Conservation (phyloP, 35 echinoderm and acorn worm species). For the Diadema setosum region DNA sequence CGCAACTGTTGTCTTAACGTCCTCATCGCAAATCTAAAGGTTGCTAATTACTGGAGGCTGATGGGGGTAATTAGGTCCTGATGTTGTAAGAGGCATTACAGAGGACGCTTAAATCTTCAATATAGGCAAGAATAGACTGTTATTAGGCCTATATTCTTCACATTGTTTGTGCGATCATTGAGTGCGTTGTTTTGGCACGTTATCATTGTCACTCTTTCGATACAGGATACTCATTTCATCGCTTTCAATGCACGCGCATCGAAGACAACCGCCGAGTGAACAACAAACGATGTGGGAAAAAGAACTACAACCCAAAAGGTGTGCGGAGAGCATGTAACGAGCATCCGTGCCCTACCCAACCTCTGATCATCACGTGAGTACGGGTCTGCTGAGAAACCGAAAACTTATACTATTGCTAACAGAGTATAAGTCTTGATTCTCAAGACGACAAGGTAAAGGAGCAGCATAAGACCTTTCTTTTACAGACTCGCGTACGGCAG, state of each 20-base stretch:
- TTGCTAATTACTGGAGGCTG: no score
- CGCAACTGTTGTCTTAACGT: no score
- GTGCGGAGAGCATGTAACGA: conserved; percentile 10
- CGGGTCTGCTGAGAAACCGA: background rate
- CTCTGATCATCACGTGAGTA: background rate
- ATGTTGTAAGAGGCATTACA: no score
- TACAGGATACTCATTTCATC: conserved; percentile 37
- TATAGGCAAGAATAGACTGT: no score
- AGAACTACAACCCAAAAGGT: conserved; percentile 31
- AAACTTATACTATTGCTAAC: background rate
- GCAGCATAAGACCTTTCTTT: background rate
- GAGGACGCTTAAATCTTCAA: no score
- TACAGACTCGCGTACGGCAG: background rate
- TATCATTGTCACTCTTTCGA: no score
- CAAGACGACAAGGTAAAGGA: background rate
- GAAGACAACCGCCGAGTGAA: background rate
- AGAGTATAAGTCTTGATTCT: background rate
- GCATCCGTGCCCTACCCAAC: conserved; percentile 9
- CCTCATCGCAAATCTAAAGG: no score
- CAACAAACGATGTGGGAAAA: conserved; percentile 32
- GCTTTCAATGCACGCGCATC: background rate
- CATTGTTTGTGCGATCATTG: no score
- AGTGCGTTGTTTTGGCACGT: no score
- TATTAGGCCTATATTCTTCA: no score
- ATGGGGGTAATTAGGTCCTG: no score